Conservation (phyloP, 2,797 vertebrate species). For the Gymnocypris eckloni region DNA sequence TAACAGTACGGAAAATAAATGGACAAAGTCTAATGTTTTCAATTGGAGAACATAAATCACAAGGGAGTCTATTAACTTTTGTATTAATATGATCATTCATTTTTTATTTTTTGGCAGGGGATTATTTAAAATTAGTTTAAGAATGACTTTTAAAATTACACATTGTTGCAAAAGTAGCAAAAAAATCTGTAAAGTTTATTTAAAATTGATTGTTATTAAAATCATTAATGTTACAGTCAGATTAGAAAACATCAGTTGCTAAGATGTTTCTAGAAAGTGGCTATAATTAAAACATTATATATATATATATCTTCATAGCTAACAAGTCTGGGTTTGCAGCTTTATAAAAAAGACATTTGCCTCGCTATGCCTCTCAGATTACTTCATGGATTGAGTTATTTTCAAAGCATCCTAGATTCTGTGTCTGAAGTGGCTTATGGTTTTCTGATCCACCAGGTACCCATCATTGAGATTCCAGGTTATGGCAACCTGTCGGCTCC, state of each 20-base stretch:
- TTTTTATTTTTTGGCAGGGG: not conserved
- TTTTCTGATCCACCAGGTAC: constrained; percentile 79
- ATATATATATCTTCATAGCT: not conserved
- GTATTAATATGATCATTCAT: not conserved
- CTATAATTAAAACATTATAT: no score
- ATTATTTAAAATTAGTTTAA: not conserved
- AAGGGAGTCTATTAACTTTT: not conserved
- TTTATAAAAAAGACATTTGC: not conserved
- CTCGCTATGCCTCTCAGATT: not conserved
- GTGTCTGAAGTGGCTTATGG: not conserved
- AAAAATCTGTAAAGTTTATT: not conserved
- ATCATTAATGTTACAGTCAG: not conserved
- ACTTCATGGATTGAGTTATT: not conserved
- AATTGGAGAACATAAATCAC: not conserved
- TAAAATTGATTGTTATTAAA: not conserved
- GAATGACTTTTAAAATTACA: not conserved
- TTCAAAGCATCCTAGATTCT: not conserved
- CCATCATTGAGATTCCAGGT: constrained; percentile 94
- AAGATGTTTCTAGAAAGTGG: not conserved
- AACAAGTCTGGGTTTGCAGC: not conserved
- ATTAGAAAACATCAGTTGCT: not conserved
- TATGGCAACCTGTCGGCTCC: constrained; percentile 91
- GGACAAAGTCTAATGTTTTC: not conserved
- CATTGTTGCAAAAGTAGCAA: not conserved
- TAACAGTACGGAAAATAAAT: not conserved